A percentile compares a stretch with the other conserved stretches of the same genome.
phyloP scores from a whole-genome alignment of 2,797 vertebrate species.

The Sphenodon punctatus region DNA sequence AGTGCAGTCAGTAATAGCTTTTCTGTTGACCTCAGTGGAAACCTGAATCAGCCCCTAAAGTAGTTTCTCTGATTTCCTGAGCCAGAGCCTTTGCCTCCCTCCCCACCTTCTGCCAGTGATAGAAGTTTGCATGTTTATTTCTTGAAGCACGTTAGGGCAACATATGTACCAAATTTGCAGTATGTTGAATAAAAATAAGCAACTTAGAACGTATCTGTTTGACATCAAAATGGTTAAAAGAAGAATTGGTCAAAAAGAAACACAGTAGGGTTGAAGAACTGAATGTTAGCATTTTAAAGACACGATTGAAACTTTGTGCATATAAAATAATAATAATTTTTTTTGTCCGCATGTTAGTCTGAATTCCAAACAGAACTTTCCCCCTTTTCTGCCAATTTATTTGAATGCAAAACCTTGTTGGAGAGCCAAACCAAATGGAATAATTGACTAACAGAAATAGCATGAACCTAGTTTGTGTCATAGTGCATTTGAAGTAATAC shows the following conservation, averaged over 20 bases:
- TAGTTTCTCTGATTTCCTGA: not conserved
- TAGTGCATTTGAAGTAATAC: not conserved
- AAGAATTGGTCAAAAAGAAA: conserved; percentile 27
- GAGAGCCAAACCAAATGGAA: conserved; percentile 13
- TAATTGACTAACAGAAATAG: conserved; percentile 16
- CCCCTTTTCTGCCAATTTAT: conserved; percentile 16
- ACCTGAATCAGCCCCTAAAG: no score
- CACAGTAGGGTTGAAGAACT: conserved; percentile 36
- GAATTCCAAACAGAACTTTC: conserved; percentile 15
- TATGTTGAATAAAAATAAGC: conserved; percentile 47
- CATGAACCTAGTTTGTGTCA: not conserved
- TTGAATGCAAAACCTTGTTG: conserved; percentile 46
- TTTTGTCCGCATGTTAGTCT: not conserved
- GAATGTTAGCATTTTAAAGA: conserved; percentile 39
- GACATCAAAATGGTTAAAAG: conserved; percentile 21
- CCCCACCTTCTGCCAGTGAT: not conserved
- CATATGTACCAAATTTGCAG: conserved; percentile 52
- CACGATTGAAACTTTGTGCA: not conserved
- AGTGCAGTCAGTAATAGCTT: not conserved
- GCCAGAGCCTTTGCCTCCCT: no score
- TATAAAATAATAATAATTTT: conserved; percentile 13
- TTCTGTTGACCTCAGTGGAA: no score
- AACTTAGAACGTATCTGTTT: not conserved
- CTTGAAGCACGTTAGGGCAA: conserved; percentile 27
- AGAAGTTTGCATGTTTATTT: conserved; percentile 42